Conservation (phyloP, 2,888 invertebrate genomes). For the Tineola bisselliella region DNA sequence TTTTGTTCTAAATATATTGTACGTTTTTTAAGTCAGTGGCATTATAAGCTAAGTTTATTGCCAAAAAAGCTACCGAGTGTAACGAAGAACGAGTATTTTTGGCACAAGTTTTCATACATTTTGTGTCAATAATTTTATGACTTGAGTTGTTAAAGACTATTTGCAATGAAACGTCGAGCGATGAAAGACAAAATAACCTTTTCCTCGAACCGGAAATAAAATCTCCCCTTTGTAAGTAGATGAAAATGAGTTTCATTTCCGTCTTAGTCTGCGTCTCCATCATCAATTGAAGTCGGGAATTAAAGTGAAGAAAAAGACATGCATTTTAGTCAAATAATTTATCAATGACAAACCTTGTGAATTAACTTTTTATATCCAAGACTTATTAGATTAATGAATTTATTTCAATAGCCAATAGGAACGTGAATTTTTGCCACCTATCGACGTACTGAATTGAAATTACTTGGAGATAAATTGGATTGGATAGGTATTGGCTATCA, state of each 20-base stretch:
- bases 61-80: slow-evolving; percentile 10
- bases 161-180: not conserved
- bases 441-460: no score
- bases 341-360: not conserved
- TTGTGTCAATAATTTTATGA: slow-evolving; percentile 3
- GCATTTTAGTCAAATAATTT: not conserved
- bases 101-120: not conserved
- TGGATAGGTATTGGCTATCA: not conserved
- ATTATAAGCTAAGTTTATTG: slow-evolving; percentile 4
- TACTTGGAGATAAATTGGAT: no score
- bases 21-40: slow-evolving; percentile 2
- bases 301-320: not conserved
- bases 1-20: not conserved
- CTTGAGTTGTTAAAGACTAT: not conserved
- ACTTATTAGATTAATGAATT: not conserved
- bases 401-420: not conserved
- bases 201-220: slow-evolving; percentile 17
- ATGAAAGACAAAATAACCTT: slow-evolving; percentile 13
- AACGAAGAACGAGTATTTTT: not conserved
- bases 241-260: slow-evolving; percentile 21
- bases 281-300: slow-evolving; percentile 10
- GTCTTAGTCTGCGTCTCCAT: slow-evolving; percentile 14
- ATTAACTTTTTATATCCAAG: not conserved
- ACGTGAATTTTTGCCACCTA: no score
- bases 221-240: slow-evolving; percentile 18